These are phyloP conservation scores for Chironomus riparius DNA, from an alignment of 2,888 invertebrate species.

Conservation along the genomic window DNA sequence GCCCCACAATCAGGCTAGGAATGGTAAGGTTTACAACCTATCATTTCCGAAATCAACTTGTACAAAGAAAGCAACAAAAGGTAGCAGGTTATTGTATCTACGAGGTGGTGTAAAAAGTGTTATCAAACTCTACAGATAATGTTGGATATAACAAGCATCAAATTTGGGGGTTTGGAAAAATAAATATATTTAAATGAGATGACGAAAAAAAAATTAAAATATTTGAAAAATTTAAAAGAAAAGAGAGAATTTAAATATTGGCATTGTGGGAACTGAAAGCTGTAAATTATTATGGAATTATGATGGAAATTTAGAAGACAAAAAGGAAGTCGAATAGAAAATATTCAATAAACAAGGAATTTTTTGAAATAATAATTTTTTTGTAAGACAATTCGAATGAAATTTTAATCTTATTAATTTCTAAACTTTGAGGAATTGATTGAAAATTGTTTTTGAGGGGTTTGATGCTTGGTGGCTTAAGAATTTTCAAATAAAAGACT, in stretches of 20 bases:
- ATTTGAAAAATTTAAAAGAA: background rate
- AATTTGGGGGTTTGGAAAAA: background rate
- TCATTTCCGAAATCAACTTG: too few species aligned
- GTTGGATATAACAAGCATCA: background rate
- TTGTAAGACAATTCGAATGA: conserved; percentile 2
- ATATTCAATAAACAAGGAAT: background rate
- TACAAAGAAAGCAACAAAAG: too few species aligned
- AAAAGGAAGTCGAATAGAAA: too few species aligned
- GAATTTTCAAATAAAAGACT: too few species aligned
- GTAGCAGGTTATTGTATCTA: conserved; percentile 3
- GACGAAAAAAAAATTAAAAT: background rate
- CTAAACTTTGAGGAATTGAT: too few species aligned
- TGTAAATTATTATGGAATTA: background rate
- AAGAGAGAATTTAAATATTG: conserved; percentile 6
- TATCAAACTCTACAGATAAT: background rate
- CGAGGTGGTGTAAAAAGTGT: conserved; percentile 3
- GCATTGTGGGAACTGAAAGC: conserved; percentile 13
- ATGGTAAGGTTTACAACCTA: too few species aligned
- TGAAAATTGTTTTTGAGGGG: too few species aligned
- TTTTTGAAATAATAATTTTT: background rate
- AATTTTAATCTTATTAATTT: too few species aligned
- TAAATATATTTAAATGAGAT: background rate
- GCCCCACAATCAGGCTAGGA: too few species aligned
- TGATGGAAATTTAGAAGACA: too few species aligned
- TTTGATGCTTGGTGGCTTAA: too few species aligned